Percentiles rank a stretch among this genome's conserved stretches.
Conservation (phyloP, 2,888 invertebrate species). For the Napeogenes inachia region DNA sequence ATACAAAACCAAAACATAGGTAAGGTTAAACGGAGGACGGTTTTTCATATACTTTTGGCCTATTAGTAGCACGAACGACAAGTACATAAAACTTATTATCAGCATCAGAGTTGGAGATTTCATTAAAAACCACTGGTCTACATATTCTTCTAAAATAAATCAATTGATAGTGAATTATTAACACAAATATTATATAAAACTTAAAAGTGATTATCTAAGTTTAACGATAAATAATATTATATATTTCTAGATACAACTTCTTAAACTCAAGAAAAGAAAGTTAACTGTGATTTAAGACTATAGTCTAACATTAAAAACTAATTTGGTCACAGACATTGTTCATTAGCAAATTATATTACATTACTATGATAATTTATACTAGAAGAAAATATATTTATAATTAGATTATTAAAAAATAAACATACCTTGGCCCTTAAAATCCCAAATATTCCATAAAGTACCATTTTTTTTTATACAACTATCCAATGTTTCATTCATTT, state of each 20-base stretch:
- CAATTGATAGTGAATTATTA: background rate
- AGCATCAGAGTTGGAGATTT: slow-evolving; percentile 79
- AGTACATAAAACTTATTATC: slow-evolving; percentile 75
- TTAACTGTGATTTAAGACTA: too few species aligned
- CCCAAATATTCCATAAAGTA: slow-evolving; percentile 8
- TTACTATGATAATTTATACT: too few species aligned
- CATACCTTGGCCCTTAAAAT: slow-evolving; percentile 13
- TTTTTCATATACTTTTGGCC: slow-evolving; percentile 84
- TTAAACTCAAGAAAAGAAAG: too few species aligned
- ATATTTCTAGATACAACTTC: too few species aligned
- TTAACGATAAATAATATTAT: too few species aligned
- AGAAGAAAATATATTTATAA: background rate
- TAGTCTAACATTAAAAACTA: too few species aligned
- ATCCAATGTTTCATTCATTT: background rate
- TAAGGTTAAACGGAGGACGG: slow-evolving; percentile 77
- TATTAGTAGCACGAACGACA: slow-evolving; percentile 80
- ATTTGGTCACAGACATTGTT: too few species aligned
- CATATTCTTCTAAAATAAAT: slow-evolving; percentile 43
- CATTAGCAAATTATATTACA: too few species aligned
- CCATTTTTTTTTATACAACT: background rate
- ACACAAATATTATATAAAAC: too few species aligned
- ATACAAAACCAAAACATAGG: slow-evolving; percentile 79
- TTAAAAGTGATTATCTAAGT: too few species aligned
- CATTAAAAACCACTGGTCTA: slow-evolving; percentile 79
- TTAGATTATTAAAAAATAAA: background rate